phyloP scores from a whole-genome alignment of 2,888 invertebrate species.

The Vannuccia rotundouncinata region DNA sequence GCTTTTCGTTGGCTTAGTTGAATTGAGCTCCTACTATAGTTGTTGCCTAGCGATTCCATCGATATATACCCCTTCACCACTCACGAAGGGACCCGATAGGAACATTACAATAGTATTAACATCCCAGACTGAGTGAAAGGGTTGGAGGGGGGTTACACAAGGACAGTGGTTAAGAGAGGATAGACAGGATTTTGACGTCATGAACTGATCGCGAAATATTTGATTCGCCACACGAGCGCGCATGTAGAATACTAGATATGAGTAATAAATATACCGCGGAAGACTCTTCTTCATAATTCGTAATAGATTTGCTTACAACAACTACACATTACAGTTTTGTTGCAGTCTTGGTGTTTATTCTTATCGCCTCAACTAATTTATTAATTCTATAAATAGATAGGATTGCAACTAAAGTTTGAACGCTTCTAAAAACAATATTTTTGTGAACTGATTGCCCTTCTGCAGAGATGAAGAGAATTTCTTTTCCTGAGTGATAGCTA shows the following conservation, averaged over 20 bases:
- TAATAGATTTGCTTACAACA: neutral
- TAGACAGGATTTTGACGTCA: constrained; percentile 10
- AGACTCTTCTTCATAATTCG: neutral
- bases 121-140: neutral
- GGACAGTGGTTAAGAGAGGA: neutral
- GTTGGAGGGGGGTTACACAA: neutral
- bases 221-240: constrained; percentile 10
- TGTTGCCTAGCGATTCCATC: constrained; percentile 7
- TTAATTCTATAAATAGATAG: too few relatives aligned
- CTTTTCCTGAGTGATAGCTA: too few relatives aligned
- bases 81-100: neutral
- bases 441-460: too few relatives aligned
- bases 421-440: too few relatives aligned
- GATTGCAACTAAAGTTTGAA: too few relatives aligned
- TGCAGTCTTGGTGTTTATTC: neutral
- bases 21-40: neutral
- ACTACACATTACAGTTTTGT: neutral
- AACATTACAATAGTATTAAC: neutral
- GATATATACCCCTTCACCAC: neutral
- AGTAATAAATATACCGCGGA: neutral
- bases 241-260: neutral
- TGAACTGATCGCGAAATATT: constrained; percentile 17
- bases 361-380: too few relatives aligned
- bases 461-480: too few relatives aligned
- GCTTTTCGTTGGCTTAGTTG: neutral